Conservation (phyloP, 2,113 vertebrate species). For the Aepyceros melampus region DNA sequence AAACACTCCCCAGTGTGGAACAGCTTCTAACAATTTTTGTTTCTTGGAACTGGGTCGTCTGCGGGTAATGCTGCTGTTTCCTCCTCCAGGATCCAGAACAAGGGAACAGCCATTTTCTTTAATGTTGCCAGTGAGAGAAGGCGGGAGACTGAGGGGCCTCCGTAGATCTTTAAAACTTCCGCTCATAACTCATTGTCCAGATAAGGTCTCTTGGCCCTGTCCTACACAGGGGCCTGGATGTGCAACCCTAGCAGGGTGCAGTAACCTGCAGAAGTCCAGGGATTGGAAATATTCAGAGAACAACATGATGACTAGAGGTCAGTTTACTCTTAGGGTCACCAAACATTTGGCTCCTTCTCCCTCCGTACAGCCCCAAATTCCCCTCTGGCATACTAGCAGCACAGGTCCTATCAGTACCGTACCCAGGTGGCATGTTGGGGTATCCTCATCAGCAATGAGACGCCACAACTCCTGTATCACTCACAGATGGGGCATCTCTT, state of each 20-base stretch:
- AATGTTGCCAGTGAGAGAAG: background rate
- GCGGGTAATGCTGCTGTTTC: background rate
- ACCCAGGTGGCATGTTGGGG: background rate
- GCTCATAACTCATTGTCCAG: background rate
- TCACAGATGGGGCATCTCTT: background rate
- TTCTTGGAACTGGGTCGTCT: background rate
- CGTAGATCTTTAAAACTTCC: background rate
- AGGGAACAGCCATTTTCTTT: background rate
- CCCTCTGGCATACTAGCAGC: no score
- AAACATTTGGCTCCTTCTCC: background rate
- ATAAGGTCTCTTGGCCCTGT: background rate
- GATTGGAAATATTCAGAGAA: background rate
- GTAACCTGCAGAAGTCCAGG: background rate
- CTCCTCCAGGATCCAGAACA: background rate
- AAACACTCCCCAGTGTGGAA: background rate
- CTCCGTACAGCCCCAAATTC: fast-evolving
- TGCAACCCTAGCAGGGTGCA: background rate
- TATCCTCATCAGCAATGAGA: background rate
- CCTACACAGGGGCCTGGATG: background rate
- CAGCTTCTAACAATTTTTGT: no score
- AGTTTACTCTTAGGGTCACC: background rate
- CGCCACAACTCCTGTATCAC: background rate
- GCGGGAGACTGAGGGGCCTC: background rate
- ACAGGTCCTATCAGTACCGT: fast-evolving
- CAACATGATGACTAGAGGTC: fast-evolving